Percentiles rank a stretch among this genome's conserved stretches.
Evolutionary conservation across 53 echinoderm and acorn worm genomes (phyloP).

Genomic region (Actinopyga echinites): DNA sequence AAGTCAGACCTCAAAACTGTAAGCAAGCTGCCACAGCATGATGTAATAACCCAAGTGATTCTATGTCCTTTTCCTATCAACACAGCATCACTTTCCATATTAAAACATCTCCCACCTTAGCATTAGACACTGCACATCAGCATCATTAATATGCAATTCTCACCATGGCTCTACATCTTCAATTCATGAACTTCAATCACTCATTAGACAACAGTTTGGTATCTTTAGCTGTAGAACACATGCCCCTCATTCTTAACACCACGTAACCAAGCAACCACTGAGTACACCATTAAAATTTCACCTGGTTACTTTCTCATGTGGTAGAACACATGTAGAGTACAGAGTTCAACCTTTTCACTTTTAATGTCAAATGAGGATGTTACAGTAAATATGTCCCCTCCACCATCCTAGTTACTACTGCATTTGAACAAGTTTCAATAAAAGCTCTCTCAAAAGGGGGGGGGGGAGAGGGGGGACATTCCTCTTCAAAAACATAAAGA

Average conservation of each 20-base stretch:
- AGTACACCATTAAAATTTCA: conserved; percentile 4
- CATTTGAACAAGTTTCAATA: conserved; percentile 29
- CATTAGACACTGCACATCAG: too few species aligned
- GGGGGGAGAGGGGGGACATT: background rate
- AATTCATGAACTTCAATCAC: background rate
- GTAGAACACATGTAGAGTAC: background rate
- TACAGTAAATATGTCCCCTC: conserved; percentile 12
- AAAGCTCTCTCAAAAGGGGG: background rate
- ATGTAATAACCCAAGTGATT: too few species aligned
- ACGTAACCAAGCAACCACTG: conserved; percentile 13
- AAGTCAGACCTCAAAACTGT: too few species aligned
- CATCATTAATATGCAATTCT: too few species aligned
- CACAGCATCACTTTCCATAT: too few species aligned
- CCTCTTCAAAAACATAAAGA: too few species aligned
- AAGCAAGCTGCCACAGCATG: too few species aligned
- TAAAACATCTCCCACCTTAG: too few species aligned
- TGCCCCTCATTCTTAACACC: conserved; percentile 19
- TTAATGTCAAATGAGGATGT: conserved; percentile 13
- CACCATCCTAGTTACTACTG: background rate
- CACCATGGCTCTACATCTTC: too few species aligned
- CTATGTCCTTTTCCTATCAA: too few species aligned
- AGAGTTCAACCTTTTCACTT: conserved; percentile 7
- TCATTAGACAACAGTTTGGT: background rate
- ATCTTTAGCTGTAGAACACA: background rate
- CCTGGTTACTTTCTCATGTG: background rate